phyloP scores from a whole-genome alignment of 2,797 vertebrate species.

The Neosilurus hyrtlii region DNA sequence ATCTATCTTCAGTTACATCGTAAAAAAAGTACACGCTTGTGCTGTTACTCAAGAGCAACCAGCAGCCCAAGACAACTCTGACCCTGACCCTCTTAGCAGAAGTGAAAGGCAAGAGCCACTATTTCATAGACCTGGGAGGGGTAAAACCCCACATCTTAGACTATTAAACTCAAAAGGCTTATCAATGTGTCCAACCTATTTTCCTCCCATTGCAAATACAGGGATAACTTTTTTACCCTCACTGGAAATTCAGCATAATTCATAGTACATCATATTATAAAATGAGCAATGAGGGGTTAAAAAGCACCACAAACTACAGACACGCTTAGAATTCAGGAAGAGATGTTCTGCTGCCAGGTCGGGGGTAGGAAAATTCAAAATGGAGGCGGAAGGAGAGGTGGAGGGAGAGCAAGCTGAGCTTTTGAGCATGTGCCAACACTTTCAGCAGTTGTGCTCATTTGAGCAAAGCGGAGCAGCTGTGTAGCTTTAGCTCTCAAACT shows the following conservation, averaged over 20 bases:
- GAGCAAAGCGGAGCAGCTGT: conserved; percentile 47
- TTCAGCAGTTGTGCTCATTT: conserved; percentile 41
- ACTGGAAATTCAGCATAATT: neutral
- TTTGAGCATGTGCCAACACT: conserved; percentile 50
- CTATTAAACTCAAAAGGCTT: conserved; percentile 12
- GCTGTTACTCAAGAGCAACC: conserved; percentile 61
- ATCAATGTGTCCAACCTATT: neutral
- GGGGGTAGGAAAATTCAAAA: conserved; percentile 4
- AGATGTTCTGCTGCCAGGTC: conserved; percentile 18
- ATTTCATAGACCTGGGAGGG: conserved; percentile 20
- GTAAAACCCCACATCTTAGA: conserved; percentile 41
- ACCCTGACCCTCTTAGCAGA: conserved; percentile 57
- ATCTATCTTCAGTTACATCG: conserved; percentile 61
- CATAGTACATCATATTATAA: neutral
- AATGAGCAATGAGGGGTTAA: neutral
- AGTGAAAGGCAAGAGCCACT: conserved; percentile 57
- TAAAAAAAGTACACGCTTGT: conserved; percentile 45
- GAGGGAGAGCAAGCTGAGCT: conserved; percentile 30
- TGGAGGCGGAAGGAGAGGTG: neutral
- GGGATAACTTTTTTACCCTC: too few species aligned
- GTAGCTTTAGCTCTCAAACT: conserved; percentile 32
- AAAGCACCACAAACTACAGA: neutral
- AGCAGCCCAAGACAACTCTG: conserved; percentile 63
- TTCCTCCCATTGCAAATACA: neutral
- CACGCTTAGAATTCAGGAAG: conserved; percentile 21